These are phyloP conservation scores for Prunella himalayana DNA, from an alignment of 2,113 vertebrate genomes.

Conservation along the genomic window DNA sequence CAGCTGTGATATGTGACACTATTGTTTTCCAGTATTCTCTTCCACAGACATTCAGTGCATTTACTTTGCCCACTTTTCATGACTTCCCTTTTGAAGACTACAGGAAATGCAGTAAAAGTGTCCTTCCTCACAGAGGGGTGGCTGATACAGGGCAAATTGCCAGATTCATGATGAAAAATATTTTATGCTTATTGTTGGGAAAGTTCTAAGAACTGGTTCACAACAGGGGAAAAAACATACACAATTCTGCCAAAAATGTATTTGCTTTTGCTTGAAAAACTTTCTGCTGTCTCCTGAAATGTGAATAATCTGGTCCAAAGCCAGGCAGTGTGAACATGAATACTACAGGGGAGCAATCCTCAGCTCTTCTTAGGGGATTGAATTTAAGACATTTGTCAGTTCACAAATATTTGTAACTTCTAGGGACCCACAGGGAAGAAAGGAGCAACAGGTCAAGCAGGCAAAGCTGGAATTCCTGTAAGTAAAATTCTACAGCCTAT, in stretches of 20 bases:
- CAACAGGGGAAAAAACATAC: background rate
- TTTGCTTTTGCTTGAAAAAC: background rate
- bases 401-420: slow-evolving; percentile 60
- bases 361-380: background rate
- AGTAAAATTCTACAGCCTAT: slow-evolving; percentile 64
- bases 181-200: slow-evolving; percentile 2
- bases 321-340: background rate
- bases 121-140: background rate
- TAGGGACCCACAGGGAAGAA: slow-evolving; percentile 87
- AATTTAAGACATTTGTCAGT: background rate
- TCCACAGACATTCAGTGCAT: background rate
- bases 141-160: background rate
- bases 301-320: background rate
- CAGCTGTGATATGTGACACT: background rate
- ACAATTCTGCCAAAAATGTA: background rate
- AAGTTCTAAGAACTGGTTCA: background rate
- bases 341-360: background rate
- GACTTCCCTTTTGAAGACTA: slow-evolving; percentile 1
- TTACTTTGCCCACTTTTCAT: background rate
- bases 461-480: slow-evolving; percentile 83
- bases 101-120: background rate
- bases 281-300: background rate
- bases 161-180: background rate
- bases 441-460: slow-evolving; percentile 81
- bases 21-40: background rate